Base-by-base conservation (phyloP, 2,888 invertebrate species). In the Andrena fulva region DNA sequence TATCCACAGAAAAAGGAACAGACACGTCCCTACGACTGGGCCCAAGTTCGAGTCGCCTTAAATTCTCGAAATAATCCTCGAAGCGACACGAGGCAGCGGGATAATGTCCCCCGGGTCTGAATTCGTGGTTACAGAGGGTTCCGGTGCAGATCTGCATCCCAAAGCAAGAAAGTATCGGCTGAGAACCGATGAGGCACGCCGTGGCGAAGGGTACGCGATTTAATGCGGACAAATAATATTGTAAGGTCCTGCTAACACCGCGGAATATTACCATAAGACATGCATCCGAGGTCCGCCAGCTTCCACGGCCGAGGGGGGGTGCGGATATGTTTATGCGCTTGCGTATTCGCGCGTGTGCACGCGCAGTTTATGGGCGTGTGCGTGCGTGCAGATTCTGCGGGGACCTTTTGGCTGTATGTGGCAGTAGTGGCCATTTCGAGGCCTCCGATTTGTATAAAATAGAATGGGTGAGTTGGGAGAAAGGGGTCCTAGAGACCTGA, bases 241-340 rank as follows among this genome's bases (percentile, higher is more conserved):
- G 90, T 90, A 91, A 91, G 89, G 88, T 85, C 78, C 88, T 91
- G 90, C 90, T 91, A 90, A 92, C 91, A 91, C 89, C 88, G 79
- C 48, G 87, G 89, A 89, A 89, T 90, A 92, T 92, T 91, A 91
- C 89, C 91, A 91, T 92, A 92, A 92, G 91, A 92, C 90, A 91
- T 89, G 90, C 90, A 87, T 90, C 89, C 80, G 78, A 79, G 77
- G 69, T 64, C 80, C 52, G 75, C 62, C 66, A 66, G 74, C 77
- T 80, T 72, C 60, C 74, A 20, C 24, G 50, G 59, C 66, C 56
- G 72, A 35, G 64, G 50, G 69, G 48, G 56, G 68, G 52, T 48
- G 67, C 50, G 35, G 84, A 91, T 91, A 91, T 91, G 91, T 92
- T 91, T 92, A 92, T 91, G 91, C 91, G 89, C 91, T 91, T 90